Conservation (phyloP, 2,888 invertebrate genomes). For the Ormia ochracea region DNA sequence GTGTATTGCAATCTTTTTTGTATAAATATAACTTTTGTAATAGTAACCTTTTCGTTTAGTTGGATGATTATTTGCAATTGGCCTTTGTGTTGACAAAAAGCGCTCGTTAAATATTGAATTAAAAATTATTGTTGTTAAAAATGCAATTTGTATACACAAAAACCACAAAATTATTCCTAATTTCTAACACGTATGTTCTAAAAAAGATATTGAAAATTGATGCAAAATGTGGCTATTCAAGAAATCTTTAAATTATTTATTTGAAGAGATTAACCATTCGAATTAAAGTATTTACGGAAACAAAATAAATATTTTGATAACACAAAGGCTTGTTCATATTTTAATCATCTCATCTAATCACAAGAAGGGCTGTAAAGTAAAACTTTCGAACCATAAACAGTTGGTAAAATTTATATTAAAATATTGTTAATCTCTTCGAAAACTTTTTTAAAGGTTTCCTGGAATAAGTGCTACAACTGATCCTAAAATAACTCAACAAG, state of each 20-base stretch:
- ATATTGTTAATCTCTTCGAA: conserved; percentile 76
- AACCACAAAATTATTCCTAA: conserved; percentile 45
- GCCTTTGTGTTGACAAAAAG: conserved; percentile 78
- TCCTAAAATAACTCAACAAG: conserved; percentile 70
- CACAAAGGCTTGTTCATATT: conserved; percentile 77
- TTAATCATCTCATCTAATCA: conserved; percentile 77
- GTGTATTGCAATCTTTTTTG: conserved; percentile 42
- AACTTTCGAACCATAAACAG: conserved; percentile 37
- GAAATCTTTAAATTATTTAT: conserved; percentile 65
- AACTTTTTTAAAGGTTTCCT: conserved; percentile 76
- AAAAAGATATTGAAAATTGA: conserved; percentile 50
- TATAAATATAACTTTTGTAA: conserved; percentile 29
- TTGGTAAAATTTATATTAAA: conserved; percentile 63
- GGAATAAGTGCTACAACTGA: conserved; percentile 77
- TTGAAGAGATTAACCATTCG: conserved; percentile 74
- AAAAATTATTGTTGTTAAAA: conserved; percentile 66
- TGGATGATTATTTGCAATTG: conserved; percentile 78
- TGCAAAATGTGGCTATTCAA: conserved; percentile 65
- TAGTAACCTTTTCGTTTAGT: conserved; percentile 75
- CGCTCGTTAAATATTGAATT: conserved; percentile 72
- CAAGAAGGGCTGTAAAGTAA: conserved; percentile 64
- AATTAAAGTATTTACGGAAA: conserved; percentile 55
- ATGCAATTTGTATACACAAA: conserved; percentile 64
- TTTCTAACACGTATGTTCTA: conserved; percentile 53
- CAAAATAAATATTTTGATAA: conserved; percentile 66